Evolutionary conservation across 2,888 invertebrate species (phyloP).

Genomic region (Itoplectis maculator): DNA sequence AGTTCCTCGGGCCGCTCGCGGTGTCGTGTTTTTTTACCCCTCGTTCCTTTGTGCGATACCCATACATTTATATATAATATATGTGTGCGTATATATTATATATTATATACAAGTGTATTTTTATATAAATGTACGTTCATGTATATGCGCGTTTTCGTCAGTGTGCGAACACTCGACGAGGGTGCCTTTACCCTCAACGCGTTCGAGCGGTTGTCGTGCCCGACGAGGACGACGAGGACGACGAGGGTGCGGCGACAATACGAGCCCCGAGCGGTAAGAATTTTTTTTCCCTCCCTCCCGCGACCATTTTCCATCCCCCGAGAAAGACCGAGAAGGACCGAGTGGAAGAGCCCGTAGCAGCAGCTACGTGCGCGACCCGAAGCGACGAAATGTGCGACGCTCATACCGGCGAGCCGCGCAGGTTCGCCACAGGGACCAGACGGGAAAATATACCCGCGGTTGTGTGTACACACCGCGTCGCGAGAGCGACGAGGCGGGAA

Average conservation of each 20-base stretch:
- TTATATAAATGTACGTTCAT: too few species aligned
- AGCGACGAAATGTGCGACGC: constrained; percentile 10
- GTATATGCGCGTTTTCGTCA: too few species aligned
- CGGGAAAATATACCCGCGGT: constrained; percentile 5
- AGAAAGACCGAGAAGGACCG: neutral
- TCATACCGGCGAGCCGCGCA: neutral
- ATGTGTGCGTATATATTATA: neutral
- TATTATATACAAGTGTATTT: neutral
- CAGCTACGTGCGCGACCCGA: constrained; percentile 19
- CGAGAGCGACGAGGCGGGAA: constrained; percentile 9
- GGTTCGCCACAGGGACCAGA: constrained; percentile 20
- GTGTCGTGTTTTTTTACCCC: constrained; percentile 47
- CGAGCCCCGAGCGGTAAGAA: constrained; percentile 25
- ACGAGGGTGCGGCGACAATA: constrained; percentile 28
- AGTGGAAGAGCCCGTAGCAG: neutral
- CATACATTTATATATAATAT: neutral
- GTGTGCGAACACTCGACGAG: neutral
- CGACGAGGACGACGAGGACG: neutral
- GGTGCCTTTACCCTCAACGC: constrained; percentile 5
- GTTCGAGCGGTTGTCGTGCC: constrained; percentile 18
- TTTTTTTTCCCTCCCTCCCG: neutral
- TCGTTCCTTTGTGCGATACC: neutral
- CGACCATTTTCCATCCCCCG: neutral
- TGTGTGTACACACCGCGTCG: neutral
- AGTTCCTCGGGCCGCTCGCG: constrained; percentile 37